Base-by-base conservation (phyloP, 92 coral and sea anemone genomes). In the Diadumene lineata region DNA sequence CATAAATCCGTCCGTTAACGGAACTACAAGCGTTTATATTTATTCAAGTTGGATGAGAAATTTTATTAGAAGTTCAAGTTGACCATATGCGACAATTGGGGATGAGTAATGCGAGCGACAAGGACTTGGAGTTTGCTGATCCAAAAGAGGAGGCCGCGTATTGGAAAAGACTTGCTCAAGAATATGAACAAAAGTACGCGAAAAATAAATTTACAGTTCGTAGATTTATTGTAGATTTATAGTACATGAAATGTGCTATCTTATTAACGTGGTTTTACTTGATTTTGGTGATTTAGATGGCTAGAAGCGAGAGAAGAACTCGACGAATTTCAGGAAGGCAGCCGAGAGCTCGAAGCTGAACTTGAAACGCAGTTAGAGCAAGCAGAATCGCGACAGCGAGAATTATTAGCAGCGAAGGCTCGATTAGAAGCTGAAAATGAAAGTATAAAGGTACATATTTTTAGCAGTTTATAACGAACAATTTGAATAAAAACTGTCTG, bases 251-350 rank as follows among this genome's bases (percentile, higher is more conserved):
- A 28, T 43, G 58, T 32, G 68, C 70, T 27, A 26, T 16, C 22
- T 23, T 31, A 34, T 33, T 31, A 57, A 55, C 50, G 50, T 69
- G 50, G 19, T 79, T 18, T 60, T 50, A 30, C 70, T 69, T 74
- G 81, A 82, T 72, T 55, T 76, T 83, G 76, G 82, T 66, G 62
- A 24, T 60, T 79, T 81, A 94, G 98, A 87, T 89, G 94, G 82
- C 92, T 92, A 86, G 98, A 94, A 84, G 90, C 98, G 74, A 92
- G 93, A 70, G 98, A 94, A 78, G 98, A 94, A 72, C 93, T 94
- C 76, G 98, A 94, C 69, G 98, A 94, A 87, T 94, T 94, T 89
- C 98, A 94, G 84, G 98, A 94, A 84, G 97, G 98, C 66, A 94
- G 98, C 75, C 89, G 98, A 31, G 98, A 94, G 80, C 84, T 94